Percentiles rank a stretch among this genome's conserved stretches.
phyloP scores from a whole-genome alignment of 2,888 invertebrate genomes.

The Trichacis sp. region DNA sequence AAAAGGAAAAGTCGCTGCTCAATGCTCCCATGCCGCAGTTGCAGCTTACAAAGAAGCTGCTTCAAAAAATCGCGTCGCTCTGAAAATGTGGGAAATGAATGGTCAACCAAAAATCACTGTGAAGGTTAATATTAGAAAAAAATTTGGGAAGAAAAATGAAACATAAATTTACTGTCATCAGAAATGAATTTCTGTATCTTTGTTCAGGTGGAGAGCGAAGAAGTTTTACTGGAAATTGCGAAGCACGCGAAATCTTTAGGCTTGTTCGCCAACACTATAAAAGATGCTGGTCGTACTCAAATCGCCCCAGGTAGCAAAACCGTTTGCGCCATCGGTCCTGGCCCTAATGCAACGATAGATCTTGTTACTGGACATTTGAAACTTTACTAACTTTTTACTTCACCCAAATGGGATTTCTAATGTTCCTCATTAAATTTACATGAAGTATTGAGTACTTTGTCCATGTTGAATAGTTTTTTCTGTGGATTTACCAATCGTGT shows the following conservation, averaged over 20 bases:
- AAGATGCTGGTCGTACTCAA: conserved; percentile 95
- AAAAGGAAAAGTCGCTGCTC: conserved; percentile 94
- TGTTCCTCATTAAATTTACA: too few species aligned
- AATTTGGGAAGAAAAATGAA: too few species aligned
- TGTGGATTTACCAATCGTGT: too few species aligned
- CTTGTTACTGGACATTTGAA: conserved; percentile 90
- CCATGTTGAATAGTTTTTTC: too few species aligned
- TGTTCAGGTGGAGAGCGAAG: conserved; percentile 77
- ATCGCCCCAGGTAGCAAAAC: conserved; percentile 90
- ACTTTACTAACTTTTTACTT: conserved; percentile 74
- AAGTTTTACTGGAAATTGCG: conserved; percentile 78
- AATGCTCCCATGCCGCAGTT: conserved; percentile 95
- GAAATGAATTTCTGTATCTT: too few species aligned
- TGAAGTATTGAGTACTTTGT: too few species aligned
- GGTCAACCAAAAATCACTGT: conserved; percentile 92
- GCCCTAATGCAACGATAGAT: conserved; percentile 81
- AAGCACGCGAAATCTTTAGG: conserved; percentile 78
- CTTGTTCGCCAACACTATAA: conserved; percentile 80
- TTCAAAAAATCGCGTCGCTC: conserved; percentile 73
- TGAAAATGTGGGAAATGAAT: conserved; percentile 75
- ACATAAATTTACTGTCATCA: too few species aligned
- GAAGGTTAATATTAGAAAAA: conserved; percentile 73
- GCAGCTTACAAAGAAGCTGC: conserved; percentile 83
- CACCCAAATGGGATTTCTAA: too few species aligned
- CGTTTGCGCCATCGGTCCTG: conserved; percentile 94